Evolutionary conservation across 2,888 invertebrate genomes (phyloP), one percentile per base, ranked within the genome.

Genomic region (Podabrus alpinus): DNA sequence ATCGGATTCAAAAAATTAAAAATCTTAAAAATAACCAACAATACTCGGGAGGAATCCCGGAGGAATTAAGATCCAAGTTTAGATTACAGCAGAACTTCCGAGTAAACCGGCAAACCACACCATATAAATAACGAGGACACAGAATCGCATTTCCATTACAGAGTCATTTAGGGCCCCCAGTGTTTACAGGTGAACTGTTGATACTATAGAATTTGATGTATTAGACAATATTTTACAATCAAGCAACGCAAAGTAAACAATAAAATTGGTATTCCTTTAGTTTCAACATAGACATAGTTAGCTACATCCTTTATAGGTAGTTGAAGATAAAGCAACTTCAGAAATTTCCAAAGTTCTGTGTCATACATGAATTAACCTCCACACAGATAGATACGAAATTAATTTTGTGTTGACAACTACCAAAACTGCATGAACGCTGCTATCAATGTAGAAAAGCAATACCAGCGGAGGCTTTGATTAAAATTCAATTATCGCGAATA

Each of bases 121-220:
- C 68, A 24, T 72, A 72, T 59, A 68, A 61, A 67, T 68, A 68
- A 68, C 68, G 68, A 68, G 62, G 45, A 68, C 72, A 68, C 29
- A 25, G 62, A 72, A 72, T 67, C 29, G 66, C 17, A 67, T 67
- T 72, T 72, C 60, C 72, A 72, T 72, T 70, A 72, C 67, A 60
- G 59, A 68, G 61, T 59, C 66, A 68, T 71, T 74, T 71, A 60
- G 68, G 24, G 24, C 62, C 66, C 4, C 45, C 66, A 64, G 67
- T 66, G 68, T 21, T 17, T 66, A 74, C 74, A 68, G 64, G 70
- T 66, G 66, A 73, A 66, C 69, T 69, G 66, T 69, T 67, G 70
- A 73, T 70, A 73, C 66, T 73, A n/a, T n/a, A 29, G 62, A 69
- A 66, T 61, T 71, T 29, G 64, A 59, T 9, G 13, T 64, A 21